Conservation (phyloP, 2,113 vertebrate species). For the Toxotes chatareus region DNA sequence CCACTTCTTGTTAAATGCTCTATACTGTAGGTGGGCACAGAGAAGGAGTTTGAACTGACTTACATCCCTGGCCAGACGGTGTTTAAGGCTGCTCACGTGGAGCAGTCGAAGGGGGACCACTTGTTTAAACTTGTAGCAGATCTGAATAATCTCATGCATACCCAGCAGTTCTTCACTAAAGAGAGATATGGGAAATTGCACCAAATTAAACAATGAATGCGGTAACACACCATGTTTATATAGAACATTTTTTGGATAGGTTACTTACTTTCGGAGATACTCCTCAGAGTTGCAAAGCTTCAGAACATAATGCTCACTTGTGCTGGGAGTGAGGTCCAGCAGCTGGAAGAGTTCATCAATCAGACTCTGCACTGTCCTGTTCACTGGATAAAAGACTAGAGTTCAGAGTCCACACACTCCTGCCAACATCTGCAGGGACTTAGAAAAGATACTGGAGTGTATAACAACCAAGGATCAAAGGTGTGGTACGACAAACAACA, state of each 20-base stretch:
- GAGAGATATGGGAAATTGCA: background rate
- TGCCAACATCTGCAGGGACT: slow-evolving; percentile 17
- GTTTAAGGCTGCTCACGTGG: slow-evolving; percentile 29
- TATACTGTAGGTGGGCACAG: background rate
- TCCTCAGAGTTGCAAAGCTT: slow-evolving; percentile 81
- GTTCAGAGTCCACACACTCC: slow-evolving; percentile 34
- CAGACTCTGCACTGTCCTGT: slow-evolving; percentile 74
- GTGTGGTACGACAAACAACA: background rate
- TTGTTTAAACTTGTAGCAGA: slow-evolving; percentile 59
- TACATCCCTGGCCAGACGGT: slow-evolving; percentile 70
- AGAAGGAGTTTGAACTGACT: slow-evolving; percentile 53
- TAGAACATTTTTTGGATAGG: background rate
- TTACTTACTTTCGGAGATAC: slow-evolving; percentile 77
- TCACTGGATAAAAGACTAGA: slow-evolving; percentile 64
- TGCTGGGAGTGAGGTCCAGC: slow-evolving; percentile 41
- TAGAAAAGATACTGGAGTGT: background rate
- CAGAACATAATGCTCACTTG: slow-evolving; percentile 53
- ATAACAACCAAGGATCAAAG: background rate
- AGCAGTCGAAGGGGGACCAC: slow-evolving; percentile 74
- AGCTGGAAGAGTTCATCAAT: slow-evolving; percentile 68
- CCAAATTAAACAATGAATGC: background rate
- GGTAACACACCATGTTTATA: background rate
- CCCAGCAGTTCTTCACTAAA: slow-evolving; percentile 78
- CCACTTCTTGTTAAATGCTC: slow-evolving; percentile 42
- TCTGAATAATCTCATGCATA: slow-evolving; percentile 70